Evolutionary conservation across 64 coral and sea anemone species (phyloP).

Genomic region (Catalaphyllia jardinei): DNA sequence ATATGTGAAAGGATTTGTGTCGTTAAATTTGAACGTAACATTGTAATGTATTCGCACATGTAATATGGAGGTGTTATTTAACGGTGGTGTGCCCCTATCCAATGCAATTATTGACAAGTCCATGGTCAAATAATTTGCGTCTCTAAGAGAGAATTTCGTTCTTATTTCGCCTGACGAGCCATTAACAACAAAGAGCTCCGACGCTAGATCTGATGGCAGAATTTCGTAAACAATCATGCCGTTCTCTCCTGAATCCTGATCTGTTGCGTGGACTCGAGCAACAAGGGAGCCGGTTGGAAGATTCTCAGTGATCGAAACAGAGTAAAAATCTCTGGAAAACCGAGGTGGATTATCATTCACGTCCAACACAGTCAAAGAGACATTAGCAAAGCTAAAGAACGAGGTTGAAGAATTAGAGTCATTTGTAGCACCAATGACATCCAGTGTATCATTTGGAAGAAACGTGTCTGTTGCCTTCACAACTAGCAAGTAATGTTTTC

Average conservation of each 20-base stretch:
- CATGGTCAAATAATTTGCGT: slow-evolving; percentile 62
- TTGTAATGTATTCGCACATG: slow-evolving; percentile 25
- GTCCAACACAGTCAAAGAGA: slow-evolving; percentile 45
- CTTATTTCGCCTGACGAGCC: slow-evolving; percentile 33
- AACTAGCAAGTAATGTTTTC: slow-evolving; percentile 25
- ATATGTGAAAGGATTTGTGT: slow-evolving; percentile 31
- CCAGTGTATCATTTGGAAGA: neutral
- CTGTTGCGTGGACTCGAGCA: slow-evolving; percentile 38
- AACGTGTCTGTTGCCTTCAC: slow-evolving; percentile 58
- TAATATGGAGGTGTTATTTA: slow-evolving; percentile 21
- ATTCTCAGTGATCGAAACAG: slow-evolving; percentile 37
- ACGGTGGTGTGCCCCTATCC: slow-evolving; percentile 29
- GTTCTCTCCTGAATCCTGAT: slow-evolving; percentile 55
- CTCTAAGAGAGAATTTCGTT: slow-evolving; percentile 38
- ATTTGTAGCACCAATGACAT: neutral
- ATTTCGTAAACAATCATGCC: slow-evolving; percentile 17
- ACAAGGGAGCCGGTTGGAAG: slow-evolving; percentile 32
- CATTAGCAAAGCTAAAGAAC: slow-evolving; percentile 47
- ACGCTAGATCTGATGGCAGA: neutral
- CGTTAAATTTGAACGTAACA: slow-evolving; percentile 34
- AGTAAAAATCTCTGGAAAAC: slow-evolving; percentile 40
- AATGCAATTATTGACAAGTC: slow-evolving; percentile 23
- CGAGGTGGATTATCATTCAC: slow-evolving; percentile 50
- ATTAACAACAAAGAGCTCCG: slow-evolving; percentile 43
- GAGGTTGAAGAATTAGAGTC: slow-evolving; percentile 16